These are phyloP conservation scores for Pteruthius melanotis DNA, from an alignment of 2,113 vertebrate species.

Conservation along the genomic window DNA sequence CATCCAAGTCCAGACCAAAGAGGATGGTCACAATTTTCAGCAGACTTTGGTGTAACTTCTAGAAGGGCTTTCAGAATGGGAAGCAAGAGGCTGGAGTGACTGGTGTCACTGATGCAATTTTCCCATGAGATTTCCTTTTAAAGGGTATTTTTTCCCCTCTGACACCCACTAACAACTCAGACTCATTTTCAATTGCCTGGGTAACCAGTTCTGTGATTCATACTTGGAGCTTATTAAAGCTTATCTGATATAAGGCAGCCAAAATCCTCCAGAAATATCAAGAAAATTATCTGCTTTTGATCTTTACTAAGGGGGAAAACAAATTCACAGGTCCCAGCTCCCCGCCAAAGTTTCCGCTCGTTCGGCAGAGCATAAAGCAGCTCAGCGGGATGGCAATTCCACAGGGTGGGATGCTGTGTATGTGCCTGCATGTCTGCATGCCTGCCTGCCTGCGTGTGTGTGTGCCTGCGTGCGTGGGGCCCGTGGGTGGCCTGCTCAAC, in stretches of 20 bases:
- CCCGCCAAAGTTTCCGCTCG: constrained; percentile 66
- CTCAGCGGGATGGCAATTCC: constrained; percentile 61
- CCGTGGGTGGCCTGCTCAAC: constrained; percentile 71
- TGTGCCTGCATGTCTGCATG: background rate
- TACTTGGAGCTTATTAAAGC: background rate
- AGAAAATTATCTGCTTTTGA: background rate
- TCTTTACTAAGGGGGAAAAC: constrained; percentile 37
- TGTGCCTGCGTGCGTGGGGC: constrained; percentile 75
- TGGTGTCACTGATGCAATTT: background rate
- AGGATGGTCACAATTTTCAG: background rate
- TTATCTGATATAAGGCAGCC: background rate
- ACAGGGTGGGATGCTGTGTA: background rate
- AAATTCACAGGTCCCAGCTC: constrained; percentile 44
- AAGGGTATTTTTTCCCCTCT: background rate
- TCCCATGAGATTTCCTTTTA: background rate
- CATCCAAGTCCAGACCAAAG: background rate
- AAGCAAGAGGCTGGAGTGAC: background rate
- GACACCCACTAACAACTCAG: background rate
- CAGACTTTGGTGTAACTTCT: background rate
- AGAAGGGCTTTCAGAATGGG: background rate
- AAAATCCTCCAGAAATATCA: background rate
- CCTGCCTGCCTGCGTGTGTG: background rate
- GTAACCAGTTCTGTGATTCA: background rate
- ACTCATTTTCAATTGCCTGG: background rate
- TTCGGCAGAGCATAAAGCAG: constrained; percentile 62